Evolutionary conservation across 2,113 vertebrate genomes (phyloP).

Genomic region (Ammodytes marinus): DNA sequence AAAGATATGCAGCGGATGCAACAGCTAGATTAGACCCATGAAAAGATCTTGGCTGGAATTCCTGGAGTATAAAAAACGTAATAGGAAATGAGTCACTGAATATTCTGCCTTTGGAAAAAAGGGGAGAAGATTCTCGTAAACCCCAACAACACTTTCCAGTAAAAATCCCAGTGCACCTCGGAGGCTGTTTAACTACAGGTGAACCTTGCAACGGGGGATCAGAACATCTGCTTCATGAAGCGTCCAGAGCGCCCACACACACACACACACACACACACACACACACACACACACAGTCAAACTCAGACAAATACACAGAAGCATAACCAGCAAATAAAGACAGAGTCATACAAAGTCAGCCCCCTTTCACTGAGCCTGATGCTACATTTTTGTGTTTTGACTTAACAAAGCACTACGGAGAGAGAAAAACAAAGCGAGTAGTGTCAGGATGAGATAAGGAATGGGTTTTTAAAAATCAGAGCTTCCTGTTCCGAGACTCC

Average conservation of each 20-base stretch:
- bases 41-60: slow-evolving; percentile 67
- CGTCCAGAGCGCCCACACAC: slow-evolving; percentile 25
- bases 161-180: slow-evolving; percentile 25
- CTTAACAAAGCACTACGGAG: slow-evolving; percentile 10
- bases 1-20: slow-evolving; percentile 53
- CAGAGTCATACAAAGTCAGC: slow-evolving; percentile 15
- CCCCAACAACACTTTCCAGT: slow-evolving; percentile 41
- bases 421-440: slow-evolving; percentile 38
- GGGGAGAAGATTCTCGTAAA: slow-evolving; percentile 44
- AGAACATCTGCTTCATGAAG: slow-evolving; percentile 65
- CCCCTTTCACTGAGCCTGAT: slow-evolving; percentile 14
- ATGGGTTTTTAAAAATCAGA: slow-evolving; percentile 39
- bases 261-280: slow-evolving; percentile 3
- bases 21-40: slow-evolving; percentile 52
- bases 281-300: slow-evolving; percentile 18
- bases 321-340: slow-evolving; percentile 19
- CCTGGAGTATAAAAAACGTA: slow-evolving; percentile 60
- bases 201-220: slow-evolving; percentile 49
- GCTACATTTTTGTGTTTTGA: slow-evolving; percentile 11
- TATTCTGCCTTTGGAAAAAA: slow-evolving; percentile 30
- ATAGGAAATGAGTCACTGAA: slow-evolving; percentile 75
- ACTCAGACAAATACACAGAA: slow-evolving; percentile 21
- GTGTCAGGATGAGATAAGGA: slow-evolving; percentile 57
- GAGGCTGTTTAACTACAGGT: slow-evolving; percentile 51
- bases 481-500: slow-evolving; percentile 47